A percentile compares a stretch with the other conserved stretches of the same genome.
phyloP scores from a whole-genome alignment of 2,888 invertebrate species.

The Monoplex corrugatus region DNA sequence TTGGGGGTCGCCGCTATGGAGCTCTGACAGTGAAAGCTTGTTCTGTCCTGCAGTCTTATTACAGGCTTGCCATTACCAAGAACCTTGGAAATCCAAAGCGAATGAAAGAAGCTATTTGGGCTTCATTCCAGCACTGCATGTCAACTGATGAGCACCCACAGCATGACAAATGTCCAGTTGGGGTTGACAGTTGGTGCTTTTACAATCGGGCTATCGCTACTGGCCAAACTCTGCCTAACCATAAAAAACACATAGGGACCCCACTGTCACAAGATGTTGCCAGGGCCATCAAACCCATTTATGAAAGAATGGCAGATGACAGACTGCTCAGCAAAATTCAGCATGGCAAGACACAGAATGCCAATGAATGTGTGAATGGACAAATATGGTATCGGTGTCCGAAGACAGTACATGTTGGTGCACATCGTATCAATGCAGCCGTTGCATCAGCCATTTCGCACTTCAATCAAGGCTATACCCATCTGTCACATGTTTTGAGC shows the following conservation, averaged over 20 bases:
- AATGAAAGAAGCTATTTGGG: constrained; percentile 13
- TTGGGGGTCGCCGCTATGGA: constrained; percentile 20
- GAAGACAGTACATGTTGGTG: background rate
- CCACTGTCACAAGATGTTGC: constrained; percentile 11
- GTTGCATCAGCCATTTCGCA: background rate
- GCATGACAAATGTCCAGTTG: background rate
- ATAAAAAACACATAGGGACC: background rate
- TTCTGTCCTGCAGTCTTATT: constrained; percentile 2
- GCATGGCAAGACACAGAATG: constrained; percentile 5
- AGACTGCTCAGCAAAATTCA: background rate
- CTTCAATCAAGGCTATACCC: background rate
- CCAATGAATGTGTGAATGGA: background rate
- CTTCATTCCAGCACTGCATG: background rate
- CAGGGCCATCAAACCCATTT: background rate
- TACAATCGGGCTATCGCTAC: background rate
- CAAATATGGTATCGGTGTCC: background rate
- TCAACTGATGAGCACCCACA: background rate
- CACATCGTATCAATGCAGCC: too few relatives aligned
- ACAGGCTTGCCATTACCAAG: background rate
- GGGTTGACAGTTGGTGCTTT: background rate
- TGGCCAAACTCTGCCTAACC: background rate
- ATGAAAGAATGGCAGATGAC: background rate
- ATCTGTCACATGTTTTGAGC: background rate
- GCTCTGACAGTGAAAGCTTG: background rate
- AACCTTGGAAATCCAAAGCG: background rate